Evolutionary conservation across 2,888 invertebrate species (phyloP).

Genomic region (Trissolcus brochymenae): DNA sequence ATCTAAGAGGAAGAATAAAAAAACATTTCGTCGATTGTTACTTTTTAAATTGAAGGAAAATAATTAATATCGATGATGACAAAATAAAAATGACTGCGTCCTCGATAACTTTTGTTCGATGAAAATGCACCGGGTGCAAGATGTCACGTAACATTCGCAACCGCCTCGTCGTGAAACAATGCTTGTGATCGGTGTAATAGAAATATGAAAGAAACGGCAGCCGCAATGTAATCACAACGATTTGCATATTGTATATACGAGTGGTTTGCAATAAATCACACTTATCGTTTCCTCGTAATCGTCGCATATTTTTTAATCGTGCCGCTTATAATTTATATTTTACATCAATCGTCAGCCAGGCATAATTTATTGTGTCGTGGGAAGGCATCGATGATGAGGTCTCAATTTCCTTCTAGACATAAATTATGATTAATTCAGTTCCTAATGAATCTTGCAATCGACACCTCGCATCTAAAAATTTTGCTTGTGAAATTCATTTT

Average conservation of each 20-base stretch:
- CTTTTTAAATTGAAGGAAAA: neutral
- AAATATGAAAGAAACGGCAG: slow-evolving; percentile 57
- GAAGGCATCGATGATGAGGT: slow-evolving; percentile 36
- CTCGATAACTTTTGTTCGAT: slow-evolving; percentile 28
- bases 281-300: slow-evolving; percentile 58
- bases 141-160: slow-evolving; percentile 50
- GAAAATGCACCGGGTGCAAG: slow-evolving; percentile 28
- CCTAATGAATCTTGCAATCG: slow-evolving; percentile 19
- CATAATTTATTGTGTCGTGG: slow-evolving; percentile 49
- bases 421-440: slow-evolving; percentile 38
- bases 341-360: slow-evolving; percentile 41
- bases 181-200: slow-evolving; percentile 52
- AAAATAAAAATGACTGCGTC: slow-evolving; percentile 14
- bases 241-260: slow-evolving; percentile 48
- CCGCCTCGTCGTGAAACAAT: slow-evolving; percentile 44
- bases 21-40: too few species aligned
- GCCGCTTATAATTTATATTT: slow-evolving; percentile 53
- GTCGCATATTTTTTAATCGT: slow-evolving; percentile 54
- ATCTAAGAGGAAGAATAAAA: neutral
- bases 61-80: slow-evolving; percentile 2
- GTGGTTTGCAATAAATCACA: slow-evolving; percentile 49
- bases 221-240: slow-evolving; percentile 43
- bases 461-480: slow-evolving; percentile 9
- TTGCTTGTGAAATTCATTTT: neutral
- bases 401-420: slow-evolving; percentile 27